Percentiles rank a stretch among this genome's conserved stretches.
phyloP scores from a whole-genome alignment of 2,888 invertebrate genomes.

The Agrilus cyanescens region DNA sequence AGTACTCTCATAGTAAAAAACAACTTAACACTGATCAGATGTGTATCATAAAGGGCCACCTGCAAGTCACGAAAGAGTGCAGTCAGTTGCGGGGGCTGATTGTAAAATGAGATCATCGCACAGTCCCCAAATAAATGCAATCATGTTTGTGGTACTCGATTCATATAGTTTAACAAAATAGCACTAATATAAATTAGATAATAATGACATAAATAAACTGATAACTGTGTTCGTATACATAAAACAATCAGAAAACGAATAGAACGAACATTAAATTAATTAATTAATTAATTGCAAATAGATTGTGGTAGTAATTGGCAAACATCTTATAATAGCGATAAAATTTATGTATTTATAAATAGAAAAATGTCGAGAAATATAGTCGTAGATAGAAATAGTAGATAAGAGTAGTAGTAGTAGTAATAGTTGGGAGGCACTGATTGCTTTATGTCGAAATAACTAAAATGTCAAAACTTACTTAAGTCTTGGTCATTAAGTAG shows the following conservation, averaged over 20 bases:
- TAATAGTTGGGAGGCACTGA: too few species aligned
- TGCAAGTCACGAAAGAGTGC: conserved; percentile 10
- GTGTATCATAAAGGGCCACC: conserved; percentile 19
- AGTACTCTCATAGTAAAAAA: conserved; percentile 31
- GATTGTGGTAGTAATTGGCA: too few species aligned
- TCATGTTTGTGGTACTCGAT: conserved; percentile 21
- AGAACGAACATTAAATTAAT: too few species aligned
- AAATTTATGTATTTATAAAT: conserved; percentile 2
- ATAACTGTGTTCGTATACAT: conserved; percentile 12
- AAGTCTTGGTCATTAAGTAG: conserved; percentile 16
- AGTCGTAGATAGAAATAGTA: conserved; percentile 1
- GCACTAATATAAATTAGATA: conserved; percentile 28
- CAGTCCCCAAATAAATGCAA: conserved; percentile 26
- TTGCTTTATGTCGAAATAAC: too few species aligned
- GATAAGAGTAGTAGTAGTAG: too few species aligned
- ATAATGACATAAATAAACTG: conserved; percentile 24
- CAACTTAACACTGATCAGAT: conserved; percentile 30
- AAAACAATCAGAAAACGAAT: conserved; percentile 5
- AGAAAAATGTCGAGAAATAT: conserved; percentile 3
- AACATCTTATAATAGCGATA: background rate
- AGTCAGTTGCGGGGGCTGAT: conserved; percentile 15
- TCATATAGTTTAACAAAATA: conserved; percentile 1
- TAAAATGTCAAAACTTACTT: background rate
- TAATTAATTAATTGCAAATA: too few species aligned
- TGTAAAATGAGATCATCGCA: conserved; percentile 32